These are phyloP conservation scores for Anarsia innoxiella DNA, from an alignment of 2,888 invertebrate genomes.

Conservation along the genomic window DNA sequence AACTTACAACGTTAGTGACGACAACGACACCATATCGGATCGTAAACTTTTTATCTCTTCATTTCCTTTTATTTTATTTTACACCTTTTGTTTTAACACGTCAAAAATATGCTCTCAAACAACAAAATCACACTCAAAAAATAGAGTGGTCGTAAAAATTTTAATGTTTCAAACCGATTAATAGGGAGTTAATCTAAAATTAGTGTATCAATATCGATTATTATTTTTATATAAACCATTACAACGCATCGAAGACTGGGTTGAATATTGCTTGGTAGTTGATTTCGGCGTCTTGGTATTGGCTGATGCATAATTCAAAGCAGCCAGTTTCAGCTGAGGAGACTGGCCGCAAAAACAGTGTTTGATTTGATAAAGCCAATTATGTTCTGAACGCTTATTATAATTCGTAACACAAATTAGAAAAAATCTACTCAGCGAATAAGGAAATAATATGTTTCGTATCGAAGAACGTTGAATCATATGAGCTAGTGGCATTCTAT, in stretches of 20 bases:
- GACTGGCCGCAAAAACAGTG: constrained; percentile 30
- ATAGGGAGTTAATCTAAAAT: constrained; percentile 12
- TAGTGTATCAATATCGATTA: too few relatives aligned
- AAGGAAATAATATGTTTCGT: neutral
- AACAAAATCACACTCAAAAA: constrained; percentile 15
- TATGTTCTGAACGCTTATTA: constrained; percentile 24
- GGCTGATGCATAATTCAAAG: constrained; percentile 38
- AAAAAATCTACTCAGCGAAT: too few relatives aligned
- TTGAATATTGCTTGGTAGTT: too few relatives aligned
- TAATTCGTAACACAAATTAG: too few relatives aligned
- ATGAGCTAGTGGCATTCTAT: constrained; percentile 12
- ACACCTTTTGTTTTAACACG: constrained; percentile 42
- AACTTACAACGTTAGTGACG: constrained; percentile 39
- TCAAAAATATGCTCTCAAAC: constrained; percentile 12
- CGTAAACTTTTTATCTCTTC: constrained; percentile 69
- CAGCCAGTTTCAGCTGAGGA: constrained; percentile 18
- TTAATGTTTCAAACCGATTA: constrained; percentile 17
- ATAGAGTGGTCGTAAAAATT: constrained; percentile 24
- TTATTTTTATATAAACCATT: too few relatives aligned
- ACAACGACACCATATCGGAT: constrained; percentile 53
- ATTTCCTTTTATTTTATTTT: constrained; percentile 50
- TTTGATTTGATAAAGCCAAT: constrained; percentile 27
- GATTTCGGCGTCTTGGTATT: too few relatives aligned
- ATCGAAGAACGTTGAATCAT: neutral
- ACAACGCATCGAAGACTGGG: too few relatives aligned